Evolutionary conservation across 2,113 vertebrate genomes (phyloP), one percentile per base, ranked within the genome.

Genomic region (Melierax canorus): DNA sequence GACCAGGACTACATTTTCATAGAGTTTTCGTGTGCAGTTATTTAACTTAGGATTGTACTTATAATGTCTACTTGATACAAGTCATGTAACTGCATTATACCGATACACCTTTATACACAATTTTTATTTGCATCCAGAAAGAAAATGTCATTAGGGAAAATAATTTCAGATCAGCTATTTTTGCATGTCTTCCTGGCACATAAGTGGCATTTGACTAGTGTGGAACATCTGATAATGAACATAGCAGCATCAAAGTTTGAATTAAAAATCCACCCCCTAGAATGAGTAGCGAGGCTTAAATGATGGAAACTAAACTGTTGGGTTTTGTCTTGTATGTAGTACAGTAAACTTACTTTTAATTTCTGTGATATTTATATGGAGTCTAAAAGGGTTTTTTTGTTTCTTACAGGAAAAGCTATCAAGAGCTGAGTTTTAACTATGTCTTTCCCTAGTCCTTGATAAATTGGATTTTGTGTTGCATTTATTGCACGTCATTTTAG

Each of bases 51-150:
- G 45, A 36, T 39, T 55, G 67, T 26, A 69, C 32, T 88, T 85
- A 38, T 3, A 15, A 19, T 41, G n/a, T 38, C 72, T 77, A 15
- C 51, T 74, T 69, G 32, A 55, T 53, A 46, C 21, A 41, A 73
- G 13, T 69, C 32, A 4, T 64, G 58, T 58, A 79, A 95, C 78
- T 91, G 84, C 50, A 82, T 93, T 93, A n/a, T 38, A 80, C 88
- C 74, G 79, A 18, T 36, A 38, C 34, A 72, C 6, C 2, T 91
- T 71, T 72, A 48, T 46, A 66, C 45, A 41, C 46, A 29, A 10
- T 15, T 95, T 88, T 63, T 63, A 88, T 94, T 95, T 97, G 75
- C 86, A 83, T 81, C 67, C 51, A 74, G 72, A 84, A 77, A 86
- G 56, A 92, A 94, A 92, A 93, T 73, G 20, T 66, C 53, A 78